Base-by-base conservation (phyloP, 2,797 vertebrate genomes). In the Etheostoma perlongum region DNA sequence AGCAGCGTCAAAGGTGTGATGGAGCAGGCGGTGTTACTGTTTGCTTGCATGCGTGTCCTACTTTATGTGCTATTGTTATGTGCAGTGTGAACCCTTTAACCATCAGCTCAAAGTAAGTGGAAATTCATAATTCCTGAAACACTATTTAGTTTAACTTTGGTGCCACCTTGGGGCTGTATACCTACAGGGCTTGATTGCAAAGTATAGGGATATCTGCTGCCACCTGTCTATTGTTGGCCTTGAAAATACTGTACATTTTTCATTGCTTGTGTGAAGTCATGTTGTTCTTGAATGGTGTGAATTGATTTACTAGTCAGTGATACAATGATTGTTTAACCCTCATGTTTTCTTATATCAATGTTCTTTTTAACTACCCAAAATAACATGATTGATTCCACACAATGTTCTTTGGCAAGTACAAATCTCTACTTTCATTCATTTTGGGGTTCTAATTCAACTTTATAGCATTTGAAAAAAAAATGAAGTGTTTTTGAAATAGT, bases 151-250 rank as follows among this genome's bases (percentile, higher is more conserved):
- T 52, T 27, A 19, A 23, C 69, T 86, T 57, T 90, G 76, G 68
- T 63, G 81, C 83, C 91, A 72, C 68, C 88, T 85, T 70, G 80
- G 40, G 87, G 84, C 54, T 25, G 46, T 44, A 64, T 72, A 16
- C 0, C 33, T 57, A 2, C 40, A 46, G 46, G 13, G 5, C 19
- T 49, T 59, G 11, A 42, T 10, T 16, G 23, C 16, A 46, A 30
- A 40, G 36, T 46, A 27, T 18, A 16, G 30, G 14, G 0, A 40
- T 23, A 11, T 67, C 36, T 74, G 63, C 53, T 74, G 74, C 62
- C 55, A 58, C 15, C 18, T 71, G 44, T 54, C 16, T 66, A 4
- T 44, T 36, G 7, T 13, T 6, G 47, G 21, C 44, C 19, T 10
- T 58, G 4, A 40, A 36, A 36, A 36, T 36, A 30, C 16, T 14